Evolutionary conservation across 2,113 vertebrate genomes (phyloP).

Genomic region (Periophthalmus modestus): DNA sequence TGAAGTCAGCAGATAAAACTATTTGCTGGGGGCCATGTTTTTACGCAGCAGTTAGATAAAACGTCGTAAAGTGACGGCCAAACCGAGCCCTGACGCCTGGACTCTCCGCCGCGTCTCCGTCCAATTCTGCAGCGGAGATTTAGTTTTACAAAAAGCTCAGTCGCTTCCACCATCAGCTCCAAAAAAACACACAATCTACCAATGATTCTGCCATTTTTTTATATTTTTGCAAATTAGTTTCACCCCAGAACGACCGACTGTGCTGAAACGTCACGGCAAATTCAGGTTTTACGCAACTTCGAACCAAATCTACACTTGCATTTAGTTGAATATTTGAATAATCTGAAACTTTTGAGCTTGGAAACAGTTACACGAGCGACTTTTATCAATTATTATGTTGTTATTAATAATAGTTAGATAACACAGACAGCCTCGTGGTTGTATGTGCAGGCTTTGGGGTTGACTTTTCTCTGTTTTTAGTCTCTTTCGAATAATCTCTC

Average conservation of each 20-base stretch:
- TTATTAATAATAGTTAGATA: background rate
- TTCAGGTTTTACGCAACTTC: background rate
- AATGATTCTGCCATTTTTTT: no score
- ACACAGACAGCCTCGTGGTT: background rate
- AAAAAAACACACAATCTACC: no score
- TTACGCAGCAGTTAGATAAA: constrained; percentile 8
- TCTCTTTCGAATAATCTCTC: background rate
- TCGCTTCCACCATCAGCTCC: background rate
- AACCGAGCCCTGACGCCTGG: background rate
- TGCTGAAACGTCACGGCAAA: background rate
- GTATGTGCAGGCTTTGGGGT: background rate
- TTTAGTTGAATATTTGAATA: background rate
- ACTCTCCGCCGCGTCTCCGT: constrained; percentile 4
- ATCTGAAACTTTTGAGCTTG: background rate
- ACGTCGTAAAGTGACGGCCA: constrained; percentile 2
- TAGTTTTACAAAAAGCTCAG: no score
- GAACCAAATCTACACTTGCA: background rate
- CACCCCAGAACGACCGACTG: background rate
- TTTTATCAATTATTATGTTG: background rate
- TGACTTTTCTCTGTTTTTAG: background rate
- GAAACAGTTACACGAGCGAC: background rate
- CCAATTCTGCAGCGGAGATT: no score
- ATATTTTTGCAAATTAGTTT: background rate
- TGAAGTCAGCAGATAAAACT: constrained; percentile 52
- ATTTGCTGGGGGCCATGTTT: constrained; percentile 16